phyloP scores from a whole-genome alignment of 1,140 invertebrate genomes.

The Papilio xuthus region DNA sequence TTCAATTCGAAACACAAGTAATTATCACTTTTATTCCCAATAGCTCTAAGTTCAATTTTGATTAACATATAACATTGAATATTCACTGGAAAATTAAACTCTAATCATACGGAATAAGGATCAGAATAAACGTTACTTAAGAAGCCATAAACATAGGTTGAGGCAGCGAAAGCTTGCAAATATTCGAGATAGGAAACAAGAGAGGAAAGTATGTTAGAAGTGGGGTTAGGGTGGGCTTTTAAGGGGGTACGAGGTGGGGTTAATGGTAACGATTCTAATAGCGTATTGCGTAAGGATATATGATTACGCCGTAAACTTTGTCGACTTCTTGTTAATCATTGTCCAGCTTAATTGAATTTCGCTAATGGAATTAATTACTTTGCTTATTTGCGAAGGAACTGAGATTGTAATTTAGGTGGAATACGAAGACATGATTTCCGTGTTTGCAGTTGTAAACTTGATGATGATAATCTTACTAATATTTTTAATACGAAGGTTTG shows the following conservation, averaged over 20 bases:
- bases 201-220: not conserved
- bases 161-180: not conserved
- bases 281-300: not conserved
- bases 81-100: not conserved
- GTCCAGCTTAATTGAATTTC: not conserved
- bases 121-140: not conserved
- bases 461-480: no score
- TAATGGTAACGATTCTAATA: slow-evolving; percentile 1
- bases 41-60: not conserved
- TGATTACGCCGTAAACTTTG: not conserved
- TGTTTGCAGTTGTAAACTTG: not conserved
- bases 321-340: not conserved
- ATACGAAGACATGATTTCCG: not conserved
- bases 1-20: not conserved
- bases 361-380: not conserved
- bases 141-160: not conserved
- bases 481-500: no score
- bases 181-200: slow-evolving; percentile 3
- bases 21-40: not conserved
- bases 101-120: not conserved
- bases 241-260: not conserved
- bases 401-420: not conserved
- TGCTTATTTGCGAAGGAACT: not conserved
- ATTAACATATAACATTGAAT: not conserved
- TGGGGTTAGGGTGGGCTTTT: not conserved